Base-by-base conservation (phyloP, 2,797 vertebrate species). In the Scolopax bukidnonensis region DNA sequence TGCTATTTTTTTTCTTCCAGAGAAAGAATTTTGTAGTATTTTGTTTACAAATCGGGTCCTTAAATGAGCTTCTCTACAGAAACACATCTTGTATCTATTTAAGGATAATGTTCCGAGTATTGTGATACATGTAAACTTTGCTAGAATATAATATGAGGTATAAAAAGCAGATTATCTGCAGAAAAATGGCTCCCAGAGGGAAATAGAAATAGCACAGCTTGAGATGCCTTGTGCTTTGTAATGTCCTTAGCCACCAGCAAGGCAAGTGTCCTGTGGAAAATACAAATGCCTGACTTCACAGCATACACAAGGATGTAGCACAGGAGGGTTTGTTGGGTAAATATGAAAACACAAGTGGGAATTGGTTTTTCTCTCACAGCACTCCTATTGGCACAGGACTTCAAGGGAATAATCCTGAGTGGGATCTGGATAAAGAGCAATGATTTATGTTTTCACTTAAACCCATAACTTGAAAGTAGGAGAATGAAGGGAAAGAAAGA, bases 171-270 rank as follows among this genome's bases (percentile, higher is more conserved):
- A 94, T 94, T 95, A 90, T 83, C 92, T 89, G 50, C 50, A 91
- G 65, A 95, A 95, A 91, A 96, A 89, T 84, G 69, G 6, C 38
- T 96, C 89, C 53, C 75, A 80, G 87, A 78, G 73, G 84, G 82
- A 92, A 74, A 56, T 3, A 86, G 89, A 89, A 92, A 94, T 51
- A 90, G 19, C 89, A 89, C 94, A 96, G 50, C 65, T 93, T 94
- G 89, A 94, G 93, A 76, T 9, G 54, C 18, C 65, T 87, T 76
- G 54, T 78, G 48, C 79, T 95, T 81, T 84, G 41, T 78, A 86
- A 91, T 76, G 76, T 91, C 84, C 79, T 95, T 91, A 95, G 61
- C 82, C 82, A 93, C 82, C 73, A 95, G 79, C 84, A 81, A 93
- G 73, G 91, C 73, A 59, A 92, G 54, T 45, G 59, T 93, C 89